Evolutionary conservation across 2,797 vertebrate genomes (phyloP).

Genomic region (Silurus aristotelis): DNA sequence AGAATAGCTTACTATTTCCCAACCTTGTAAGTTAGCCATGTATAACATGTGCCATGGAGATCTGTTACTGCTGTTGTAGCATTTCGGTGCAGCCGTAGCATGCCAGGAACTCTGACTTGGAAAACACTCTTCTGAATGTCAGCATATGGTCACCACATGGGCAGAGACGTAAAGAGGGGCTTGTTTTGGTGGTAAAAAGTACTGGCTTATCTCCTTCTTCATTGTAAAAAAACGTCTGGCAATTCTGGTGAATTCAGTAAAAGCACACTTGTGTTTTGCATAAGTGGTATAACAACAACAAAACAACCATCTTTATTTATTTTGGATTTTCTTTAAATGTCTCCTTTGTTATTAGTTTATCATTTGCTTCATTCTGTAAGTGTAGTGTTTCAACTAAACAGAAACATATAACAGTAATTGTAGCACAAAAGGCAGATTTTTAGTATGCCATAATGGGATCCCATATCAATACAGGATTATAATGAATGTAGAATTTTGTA

Average conservation of each 20-base stretch:
- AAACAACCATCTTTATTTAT: neutral
- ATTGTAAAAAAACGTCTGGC: neutral
- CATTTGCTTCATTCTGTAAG: neutral
- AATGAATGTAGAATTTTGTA: neutral
- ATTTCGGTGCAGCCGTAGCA: neutral
- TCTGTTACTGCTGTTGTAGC: conserved; percentile 2
- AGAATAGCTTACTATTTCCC: neutral
- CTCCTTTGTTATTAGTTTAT: neutral
- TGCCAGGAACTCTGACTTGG: conserved; percentile 3
- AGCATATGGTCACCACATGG: conserved; percentile 31
- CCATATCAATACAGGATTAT: neutral
- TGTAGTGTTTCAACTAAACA: neutral
- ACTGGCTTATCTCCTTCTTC: neutral
- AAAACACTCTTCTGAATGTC: conserved; percentile 20
- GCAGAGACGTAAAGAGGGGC: neutral
- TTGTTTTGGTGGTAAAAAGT: conserved; percentile 16
- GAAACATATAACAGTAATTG: neutral
- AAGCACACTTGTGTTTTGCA: neutral
- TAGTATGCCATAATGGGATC: neutral
- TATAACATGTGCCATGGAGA: neutral
- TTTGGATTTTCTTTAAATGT: neutral
- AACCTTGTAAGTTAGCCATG: neutral
- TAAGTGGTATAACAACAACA: neutral
- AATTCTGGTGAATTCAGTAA: neutral
- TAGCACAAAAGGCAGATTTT: neutral